Conservation (phyloP, 2,888 invertebrate genomes). For the Griposia aprilina region DNA sequence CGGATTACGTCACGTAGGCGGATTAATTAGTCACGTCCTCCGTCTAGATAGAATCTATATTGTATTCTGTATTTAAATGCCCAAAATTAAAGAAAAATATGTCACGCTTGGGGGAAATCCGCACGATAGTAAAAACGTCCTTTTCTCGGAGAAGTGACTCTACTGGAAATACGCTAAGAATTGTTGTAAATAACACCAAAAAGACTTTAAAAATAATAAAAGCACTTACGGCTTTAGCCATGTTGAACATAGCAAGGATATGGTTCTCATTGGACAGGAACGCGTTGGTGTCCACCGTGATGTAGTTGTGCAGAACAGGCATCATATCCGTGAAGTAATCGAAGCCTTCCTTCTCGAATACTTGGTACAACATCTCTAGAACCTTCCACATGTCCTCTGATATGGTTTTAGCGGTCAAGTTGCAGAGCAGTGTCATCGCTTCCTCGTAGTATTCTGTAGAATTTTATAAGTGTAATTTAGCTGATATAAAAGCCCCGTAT, state of each 20-base stretch:
- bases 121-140: not conserved
- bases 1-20: not conserved
- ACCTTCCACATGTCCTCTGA: conserved; percentile 99
- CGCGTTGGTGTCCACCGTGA: conserved; percentile 98
- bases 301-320: conserved; percentile 99
- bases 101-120: not conserved
- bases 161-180: not conserved
- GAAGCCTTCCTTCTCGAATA: conserved; percentile 98
- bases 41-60: not conserved
- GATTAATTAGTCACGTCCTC: not conserved
- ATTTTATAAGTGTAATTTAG: not conserved
- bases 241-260: conserved; percentile 97
- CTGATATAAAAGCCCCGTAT: not conserved
- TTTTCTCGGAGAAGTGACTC: not conserved
- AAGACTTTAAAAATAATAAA: conserved; percentile 5
- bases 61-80: not conserved
- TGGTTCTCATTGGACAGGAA: conserved; percentile 98
- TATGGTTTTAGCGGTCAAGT: conserved; percentile 96
- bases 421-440: conserved; percentile 97
- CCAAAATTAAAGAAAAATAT: not conserved
- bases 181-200: not conserved
- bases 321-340: conserved; percentile 99
- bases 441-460: conserved; percentile 98
- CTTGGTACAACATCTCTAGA: conserved; percentile 95
- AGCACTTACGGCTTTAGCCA: conserved; percentile 95